These are phyloP conservation scores for Holothuria glaberrima DNA, from an alignment of 35 echinoderm and acorn worm genomes.

Conservation along the genomic window DNA sequence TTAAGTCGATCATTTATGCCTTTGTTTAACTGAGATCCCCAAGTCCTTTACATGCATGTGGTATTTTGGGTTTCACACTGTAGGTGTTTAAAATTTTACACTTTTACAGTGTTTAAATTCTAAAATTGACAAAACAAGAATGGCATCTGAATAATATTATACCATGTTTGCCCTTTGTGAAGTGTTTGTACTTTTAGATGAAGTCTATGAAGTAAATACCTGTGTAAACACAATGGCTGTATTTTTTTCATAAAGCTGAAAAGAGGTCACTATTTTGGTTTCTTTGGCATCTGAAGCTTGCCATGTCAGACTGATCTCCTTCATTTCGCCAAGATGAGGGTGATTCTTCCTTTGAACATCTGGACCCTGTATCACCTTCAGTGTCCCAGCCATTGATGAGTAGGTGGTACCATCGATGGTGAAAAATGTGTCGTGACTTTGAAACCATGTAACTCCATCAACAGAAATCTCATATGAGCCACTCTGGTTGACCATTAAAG, in stretches of 20 bases:
- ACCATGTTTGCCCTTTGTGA: too few relatives aligned
- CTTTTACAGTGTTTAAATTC: too few relatives aligned
- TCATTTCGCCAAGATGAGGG: not conserved
- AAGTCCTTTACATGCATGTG: too few relatives aligned
- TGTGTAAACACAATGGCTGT: conserved; percentile 30
- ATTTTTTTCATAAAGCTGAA: not conserved
- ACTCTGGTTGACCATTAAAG: not conserved
- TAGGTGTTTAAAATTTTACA: too few relatives aligned
- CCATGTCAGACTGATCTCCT: conserved; percentile 21
- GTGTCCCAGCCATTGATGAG: conserved; percentile 35
- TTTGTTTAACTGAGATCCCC: too few relatives aligned
- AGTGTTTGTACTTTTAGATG: too few relatives aligned
- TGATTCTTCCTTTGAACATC: not conserved
- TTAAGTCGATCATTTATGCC: too few relatives aligned
- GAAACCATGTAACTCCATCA: conserved; percentile 33
- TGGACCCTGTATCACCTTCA: conserved; percentile 22
- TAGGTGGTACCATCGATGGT: conserved; percentile 38
- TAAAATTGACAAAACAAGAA: too few relatives aligned
- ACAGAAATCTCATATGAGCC: conserved; percentile 23
- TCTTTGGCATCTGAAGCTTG: conserved; percentile 29
- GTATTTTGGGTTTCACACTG: too few relatives aligned
- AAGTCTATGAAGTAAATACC: not conserved
- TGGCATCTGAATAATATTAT: too few relatives aligned
- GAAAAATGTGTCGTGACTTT: conserved; percentile 48
- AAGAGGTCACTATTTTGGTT: conserved; percentile 26